These are phyloP conservation scores for Sycophila sp. DNA, from an alignment of 1,140 invertebrate genomes.

Conservation along the genomic window DNA sequence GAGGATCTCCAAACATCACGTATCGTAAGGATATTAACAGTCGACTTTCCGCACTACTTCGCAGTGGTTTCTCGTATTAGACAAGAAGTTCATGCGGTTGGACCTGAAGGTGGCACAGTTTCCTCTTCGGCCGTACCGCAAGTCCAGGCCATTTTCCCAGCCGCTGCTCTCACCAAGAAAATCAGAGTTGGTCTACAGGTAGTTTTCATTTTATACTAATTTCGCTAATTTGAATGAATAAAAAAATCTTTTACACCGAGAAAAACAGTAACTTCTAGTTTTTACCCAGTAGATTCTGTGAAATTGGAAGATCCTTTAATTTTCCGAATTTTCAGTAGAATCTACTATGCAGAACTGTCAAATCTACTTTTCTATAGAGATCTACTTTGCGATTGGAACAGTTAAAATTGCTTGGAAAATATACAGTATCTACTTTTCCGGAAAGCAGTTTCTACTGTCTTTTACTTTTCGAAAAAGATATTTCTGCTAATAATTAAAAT, in stretches of 20 bases:
- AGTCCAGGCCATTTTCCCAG: constrained; percentile 95
- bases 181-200: constrained; percentile 96
- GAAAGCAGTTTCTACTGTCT: too few species aligned
- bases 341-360: too few species aligned
- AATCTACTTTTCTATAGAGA: too few species aligned
- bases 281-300: too few species aligned
- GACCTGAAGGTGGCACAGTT: constrained; percentile 94
- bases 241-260: neutral
- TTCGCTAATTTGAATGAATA: neutral
- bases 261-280: constrained; percentile 36
- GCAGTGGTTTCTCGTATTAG: constrained; percentile 91
- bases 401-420: too few species aligned
- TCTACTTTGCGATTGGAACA: too few species aligned
- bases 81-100: constrained; percentile 94
- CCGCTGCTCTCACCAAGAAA: constrained; percentile 92
- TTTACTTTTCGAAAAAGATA: too few species aligned
- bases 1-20: constrained; percentile 87
- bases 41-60: constrained; percentile 97
- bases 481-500: too few species aligned
- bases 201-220: constrained; percentile 38
- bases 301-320: too few species aligned
- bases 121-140: constrained; percentile 94
- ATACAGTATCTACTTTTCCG: too few species aligned
- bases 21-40: constrained; percentile 92
- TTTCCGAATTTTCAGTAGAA: too few species aligned